Conservation (phyloP, 2,113 vertebrate genomes). For the Austrofundulus limnaeus region DNA sequence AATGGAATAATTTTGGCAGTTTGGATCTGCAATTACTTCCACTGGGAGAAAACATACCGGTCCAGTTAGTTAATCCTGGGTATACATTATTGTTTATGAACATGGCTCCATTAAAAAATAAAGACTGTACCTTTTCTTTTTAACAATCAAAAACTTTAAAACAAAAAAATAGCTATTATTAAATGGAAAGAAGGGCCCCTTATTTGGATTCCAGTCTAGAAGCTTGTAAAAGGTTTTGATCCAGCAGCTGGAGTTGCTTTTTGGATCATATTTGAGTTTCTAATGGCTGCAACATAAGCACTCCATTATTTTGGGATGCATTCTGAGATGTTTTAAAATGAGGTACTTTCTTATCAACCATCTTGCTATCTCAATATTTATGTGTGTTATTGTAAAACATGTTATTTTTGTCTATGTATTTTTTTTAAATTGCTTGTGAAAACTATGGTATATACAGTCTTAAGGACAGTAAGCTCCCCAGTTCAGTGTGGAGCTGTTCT, state of each 20-base stretch:
- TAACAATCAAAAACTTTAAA: slow-evolving; percentile 38
- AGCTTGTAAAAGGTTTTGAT: slow-evolving; percentile 38
- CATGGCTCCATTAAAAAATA: slow-evolving; percentile 48
- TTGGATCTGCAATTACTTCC: slow-evolving; percentile 14
- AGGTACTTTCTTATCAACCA: too few relatives aligned
- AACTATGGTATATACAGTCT: not conserved
- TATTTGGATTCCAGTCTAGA: slow-evolving; percentile 41
- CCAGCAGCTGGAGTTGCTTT: slow-evolving; percentile 6
- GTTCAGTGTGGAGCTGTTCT: slow-evolving; percentile 60
- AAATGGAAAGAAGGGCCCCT: slow-evolving; percentile 10
- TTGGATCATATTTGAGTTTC: not conserved
- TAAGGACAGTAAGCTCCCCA: not conserved
- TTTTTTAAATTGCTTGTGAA: not conserved
- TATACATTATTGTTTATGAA: slow-evolving; percentile 12
- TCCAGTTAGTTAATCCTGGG: slow-evolving; percentile 46
- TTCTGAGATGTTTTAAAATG: not conserved
- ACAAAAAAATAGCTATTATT: slow-evolving; percentile 37
- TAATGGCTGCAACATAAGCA: not conserved
- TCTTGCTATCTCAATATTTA: too few relatives aligned
- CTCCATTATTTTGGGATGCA: not conserved
- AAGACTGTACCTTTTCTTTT: slow-evolving; percentile 32
- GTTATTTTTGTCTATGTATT: not conserved
- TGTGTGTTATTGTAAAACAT: not conserved
- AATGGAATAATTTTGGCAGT: not conserved
- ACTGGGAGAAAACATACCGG: slow-evolving; percentile 39